Evolutionary conservation across 37 sponge, comb jelly and placozoan genomes (phyloP).

Genomic region (Cliona cf. orientalis): DNA sequence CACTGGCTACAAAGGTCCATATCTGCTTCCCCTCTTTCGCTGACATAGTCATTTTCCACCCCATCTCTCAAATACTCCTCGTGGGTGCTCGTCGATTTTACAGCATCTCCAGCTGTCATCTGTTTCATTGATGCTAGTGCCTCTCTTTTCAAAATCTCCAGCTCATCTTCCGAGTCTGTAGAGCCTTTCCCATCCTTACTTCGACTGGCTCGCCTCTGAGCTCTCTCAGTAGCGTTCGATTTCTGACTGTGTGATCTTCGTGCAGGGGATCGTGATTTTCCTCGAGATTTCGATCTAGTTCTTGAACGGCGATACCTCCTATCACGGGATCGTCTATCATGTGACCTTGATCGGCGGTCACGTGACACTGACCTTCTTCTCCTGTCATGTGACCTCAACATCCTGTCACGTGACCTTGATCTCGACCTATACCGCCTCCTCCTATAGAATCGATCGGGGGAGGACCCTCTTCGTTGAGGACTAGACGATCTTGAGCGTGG

Average conservation of each 20-base stretch:
- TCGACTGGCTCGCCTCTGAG: neutral
- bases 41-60: neutral
- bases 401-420: neutral
- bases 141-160: conserved; percentile 56
- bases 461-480: neutral
- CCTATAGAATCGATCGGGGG: neutral
- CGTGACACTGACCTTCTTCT: neutral
- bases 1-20: neutral
- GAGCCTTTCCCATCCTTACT: neutral
- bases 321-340: neutral
- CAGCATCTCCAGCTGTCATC: conserved; percentile 7
- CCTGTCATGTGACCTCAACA: neutral
- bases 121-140: conserved; percentile 41
- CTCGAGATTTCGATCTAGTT: too few species aligned
- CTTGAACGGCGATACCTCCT: too few species aligned
- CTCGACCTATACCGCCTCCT: neutral
- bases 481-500: neutral
- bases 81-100: neutral
- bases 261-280: too few species aligned
- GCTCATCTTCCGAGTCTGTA: conserved; percentile 35
- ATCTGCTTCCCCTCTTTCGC: neutral
- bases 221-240: too few species aligned
- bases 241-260: too few species aligned
- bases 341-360: neutral
- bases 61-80: too few species aligned